Base-by-base conservation (phyloP, 2,888 invertebrate species). In the Busseola fusca region DNA sequence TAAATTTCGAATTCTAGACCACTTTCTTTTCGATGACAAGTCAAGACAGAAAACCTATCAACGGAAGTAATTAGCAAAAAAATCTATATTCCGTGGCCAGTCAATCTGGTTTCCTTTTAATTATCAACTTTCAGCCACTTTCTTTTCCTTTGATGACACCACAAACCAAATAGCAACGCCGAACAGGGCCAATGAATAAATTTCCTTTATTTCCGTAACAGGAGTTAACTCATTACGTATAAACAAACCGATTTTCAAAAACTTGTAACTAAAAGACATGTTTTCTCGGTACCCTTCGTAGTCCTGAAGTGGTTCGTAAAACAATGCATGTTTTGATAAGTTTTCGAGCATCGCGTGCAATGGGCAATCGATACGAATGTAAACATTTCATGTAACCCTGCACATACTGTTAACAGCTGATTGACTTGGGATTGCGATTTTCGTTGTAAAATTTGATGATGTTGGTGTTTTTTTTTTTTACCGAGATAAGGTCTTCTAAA, bases 271-370 rank as follows among this genome's bases (percentile, higher is more conserved):
- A 27, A 30, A 50, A 54, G 34, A 25, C 45, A 30, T 42, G 45
- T 50, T 69, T 69, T 54, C 58, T 37, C 34, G 21, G n/a, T 65
- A 63, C 48, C 50, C 50, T 63, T 72, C 12, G 16, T 58, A 37
- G n/a, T 21, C 3, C 42, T 67, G 56, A 72, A 69, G 68, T 69
- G 62, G 25, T 50, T 67, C 1, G 42, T 37, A 69, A 68, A 66
- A 72, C 62, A 76, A 76, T 76, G 60, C 74, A 71, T 81, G 71
- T 81, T 76, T 74, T 45, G 64, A 64, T 40, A 64, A 40, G 45
- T 71, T 74, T 71, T 74, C 64, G 69, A 83, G 76, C 56, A 78
- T 81, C 60, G 81, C 83, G 84, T 83, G 83, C 79, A 48, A 0
- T 21, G 16, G 0, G 27, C 68, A 76, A 76, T 79, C 74, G 72